These are phyloP conservation scores for Eupithecia pulchellata DNA, from an alignment of 2,888 invertebrate genomes.

Conservation along the genomic window DNA sequence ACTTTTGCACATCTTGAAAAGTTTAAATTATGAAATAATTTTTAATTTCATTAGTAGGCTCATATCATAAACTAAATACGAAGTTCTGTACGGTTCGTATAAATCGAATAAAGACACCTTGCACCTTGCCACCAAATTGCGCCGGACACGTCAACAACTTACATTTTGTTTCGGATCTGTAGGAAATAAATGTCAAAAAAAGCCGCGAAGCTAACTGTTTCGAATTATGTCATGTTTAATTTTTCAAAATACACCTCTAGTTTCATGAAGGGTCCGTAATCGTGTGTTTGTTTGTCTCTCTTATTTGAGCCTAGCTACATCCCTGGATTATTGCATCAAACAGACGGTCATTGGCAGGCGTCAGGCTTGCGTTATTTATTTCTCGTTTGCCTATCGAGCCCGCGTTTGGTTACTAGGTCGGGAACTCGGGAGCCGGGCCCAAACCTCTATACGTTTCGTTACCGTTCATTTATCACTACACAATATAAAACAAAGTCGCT, in stretches of 20 bases:
- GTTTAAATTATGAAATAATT: background rate
- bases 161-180: background rate
- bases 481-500: too few relatives aligned
- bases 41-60: too few relatives aligned
- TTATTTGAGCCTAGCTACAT: constrained; percentile 5
- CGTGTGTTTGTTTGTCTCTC: background rate
- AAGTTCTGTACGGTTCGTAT: background rate
- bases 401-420: constrained; percentile 31
- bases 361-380: constrained; percentile 66
- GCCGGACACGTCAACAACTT: background rate
- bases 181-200: background rate
- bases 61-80: too few relatives aligned
- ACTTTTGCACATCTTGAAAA: too few relatives aligned
- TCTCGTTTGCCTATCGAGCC: constrained; percentile 57
- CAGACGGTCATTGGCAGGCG: constrained; percentile 70
- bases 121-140: background rate
- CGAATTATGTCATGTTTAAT: background rate
- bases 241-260: background rate
- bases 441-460: constrained; percentile 15
- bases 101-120: background rate
- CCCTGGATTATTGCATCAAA: constrained; percentile 43
- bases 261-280: background rate
- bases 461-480: constrained; percentile 19
- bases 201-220: background rate
- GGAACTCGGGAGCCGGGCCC: constrained; percentile 23